Evolutionary conservation across 1,140 invertebrate genomes (phyloP).

Genomic region (Leptinotarsa undecemlineata): DNA sequence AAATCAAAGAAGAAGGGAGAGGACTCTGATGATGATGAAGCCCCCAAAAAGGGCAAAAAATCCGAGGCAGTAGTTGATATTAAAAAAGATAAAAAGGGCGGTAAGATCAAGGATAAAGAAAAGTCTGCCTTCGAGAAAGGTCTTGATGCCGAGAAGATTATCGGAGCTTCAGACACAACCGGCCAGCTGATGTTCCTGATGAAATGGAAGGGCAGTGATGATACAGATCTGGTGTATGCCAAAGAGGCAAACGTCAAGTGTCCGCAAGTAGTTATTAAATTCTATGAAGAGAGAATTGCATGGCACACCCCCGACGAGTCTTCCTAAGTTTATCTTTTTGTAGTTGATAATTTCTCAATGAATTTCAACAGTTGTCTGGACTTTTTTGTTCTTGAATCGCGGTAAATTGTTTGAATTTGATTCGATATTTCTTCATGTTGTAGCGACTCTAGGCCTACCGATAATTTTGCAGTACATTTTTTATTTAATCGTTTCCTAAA

Average conservation of each 20-base stretch:
- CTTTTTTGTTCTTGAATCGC: neutral
- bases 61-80: conserved; percentile 31
- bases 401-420: neutral
- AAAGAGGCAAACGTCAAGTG: conserved; percentile 89
- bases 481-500: too few species aligned
- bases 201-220: conserved; percentile 97
- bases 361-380: neutral
- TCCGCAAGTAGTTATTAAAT: conserved; percentile 94
- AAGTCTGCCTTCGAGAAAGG: conserved; percentile 85
- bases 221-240: conserved; percentile 91
- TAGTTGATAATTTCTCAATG: neutral
- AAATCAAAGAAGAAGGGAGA: conserved; percentile 26
- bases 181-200: conserved; percentile 96
- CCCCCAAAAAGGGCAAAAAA: conserved; percentile 36
- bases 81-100: conserved; percentile 30
- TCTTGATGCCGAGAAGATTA: conserved; percentile 90
- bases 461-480: too few species aligned
- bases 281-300: conserved; percentile 93
- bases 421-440: neutral
- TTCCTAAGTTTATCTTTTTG: conserved; percentile 14
- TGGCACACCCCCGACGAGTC: conserved; percentile 79
- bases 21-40: conserved; percentile 39
- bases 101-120: conserved; percentile 47
- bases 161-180: conserved; percentile 93
- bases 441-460: too few species aligned